Evolutionary conservation across 2,888 invertebrate genomes (phyloP), one percentile per base, ranked within the genome.

Genomic region (Drosophila acutilabella): DNA sequence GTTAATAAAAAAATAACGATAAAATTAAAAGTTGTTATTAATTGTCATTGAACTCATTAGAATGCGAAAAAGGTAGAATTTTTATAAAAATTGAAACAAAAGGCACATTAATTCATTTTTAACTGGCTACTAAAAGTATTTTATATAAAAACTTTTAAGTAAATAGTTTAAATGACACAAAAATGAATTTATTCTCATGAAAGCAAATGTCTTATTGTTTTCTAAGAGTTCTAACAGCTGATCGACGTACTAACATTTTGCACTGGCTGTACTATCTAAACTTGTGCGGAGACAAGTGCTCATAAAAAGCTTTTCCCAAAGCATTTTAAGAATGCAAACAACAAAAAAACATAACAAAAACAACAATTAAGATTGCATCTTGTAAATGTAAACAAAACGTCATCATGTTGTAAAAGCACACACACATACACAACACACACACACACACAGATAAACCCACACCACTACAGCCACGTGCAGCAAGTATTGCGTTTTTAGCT

Each of bases 361-460:
- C 40, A 56, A 50, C n/a, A 41, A 41, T 20, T 20, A 6, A 48
- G 59, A 42, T 47, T 58, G 38, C 44, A 16, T 14, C n/a, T 59
- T 53, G 60, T 50, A 47, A 68, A 51, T 73, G 83, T 87, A 87
- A 87, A 84, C 85, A 84, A 84, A 75, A 78, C 84, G 87, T 87
- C 87, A 84, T 81, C 67, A 71, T 61, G 48, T 56, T 74, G 80
- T 74, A 68, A 16, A 45, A 23, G 54, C 62, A 38, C 44, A 47
- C 36, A 23, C 44, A 11, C 11, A 13, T 14, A 14, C 50, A 23
- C 41, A 16, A 53, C 40, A 47, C 45, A 53, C 41, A 48, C 30
- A 36, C n/a, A 50, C 40, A 47, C 30, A 11, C n/a, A 57, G 51
- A 48, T 18, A 53, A 51, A 45, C 38, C 33, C 38, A 36, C 30